Conservation (phyloP, 1,140 invertebrate species). For the Palaemon carinicauda region DNA sequence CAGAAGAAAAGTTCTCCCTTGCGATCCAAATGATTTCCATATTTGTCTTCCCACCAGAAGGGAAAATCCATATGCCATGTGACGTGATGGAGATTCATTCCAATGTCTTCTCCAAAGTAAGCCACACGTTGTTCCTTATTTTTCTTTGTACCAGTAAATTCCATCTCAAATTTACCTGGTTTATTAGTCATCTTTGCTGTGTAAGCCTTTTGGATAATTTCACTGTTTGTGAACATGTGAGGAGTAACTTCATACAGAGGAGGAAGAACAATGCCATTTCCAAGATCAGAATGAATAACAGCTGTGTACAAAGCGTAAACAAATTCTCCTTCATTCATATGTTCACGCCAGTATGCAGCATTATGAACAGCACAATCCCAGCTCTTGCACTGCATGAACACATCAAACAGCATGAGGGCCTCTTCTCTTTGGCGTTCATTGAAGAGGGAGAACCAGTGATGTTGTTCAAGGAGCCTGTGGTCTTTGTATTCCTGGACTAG, state of each 20-base stretch:
- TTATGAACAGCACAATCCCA: neutral
- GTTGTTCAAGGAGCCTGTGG: neutral
- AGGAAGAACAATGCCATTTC: slow-evolving; percentile 65
- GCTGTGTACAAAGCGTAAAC: slow-evolving; percentile 10
- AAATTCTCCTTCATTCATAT: slow-evolving; percentile 21
- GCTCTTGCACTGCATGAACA: slow-evolving; percentile 11
- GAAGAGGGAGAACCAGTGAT: slow-evolving; percentile 36
- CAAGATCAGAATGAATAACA: slow-evolving; percentile 6
- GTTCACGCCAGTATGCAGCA: neutral
- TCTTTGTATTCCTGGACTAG: neutral
- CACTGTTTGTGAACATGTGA: slow-evolving; percentile 66
- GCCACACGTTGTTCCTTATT: slow-evolving; percentile 67
- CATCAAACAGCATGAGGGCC: slow-evolving; percentile 26
- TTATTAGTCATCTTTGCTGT: slow-evolving; percentile 62
- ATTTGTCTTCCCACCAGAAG: slow-evolving; percentile 65
- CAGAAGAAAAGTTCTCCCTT: slow-evolving; percentile 65
- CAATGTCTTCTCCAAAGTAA: slow-evolving; percentile 75
- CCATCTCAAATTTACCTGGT: slow-evolving; percentile 58
- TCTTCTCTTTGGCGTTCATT: slow-evolving; percentile 14
- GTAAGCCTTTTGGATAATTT: slow-evolving; percentile 62
- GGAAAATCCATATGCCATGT: slow-evolving; percentile 67
- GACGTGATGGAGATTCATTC: slow-evolving; percentile 75
- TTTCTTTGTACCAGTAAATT: slow-evolving; percentile 46
- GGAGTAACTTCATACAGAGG: slow-evolving; percentile 74
- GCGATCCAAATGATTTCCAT: slow-evolving; percentile 61